Conservation (phyloP, 2,113 vertebrate genomes). For the Coregonus clupeaformis region DNA sequence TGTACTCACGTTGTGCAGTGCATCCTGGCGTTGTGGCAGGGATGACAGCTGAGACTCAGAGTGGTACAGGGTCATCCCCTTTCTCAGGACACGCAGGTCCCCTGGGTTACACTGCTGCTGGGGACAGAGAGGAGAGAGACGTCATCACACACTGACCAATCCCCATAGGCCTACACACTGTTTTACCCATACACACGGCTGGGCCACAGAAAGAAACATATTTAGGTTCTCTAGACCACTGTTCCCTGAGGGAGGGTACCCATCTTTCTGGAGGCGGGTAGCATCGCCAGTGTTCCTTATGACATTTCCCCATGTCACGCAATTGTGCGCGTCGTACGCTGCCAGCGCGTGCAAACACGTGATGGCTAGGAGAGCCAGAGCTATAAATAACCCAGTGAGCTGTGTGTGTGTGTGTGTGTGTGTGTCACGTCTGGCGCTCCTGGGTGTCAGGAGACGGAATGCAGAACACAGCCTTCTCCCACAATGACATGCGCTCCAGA, state of each 20-base stretch:
- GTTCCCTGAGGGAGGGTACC: conserved; percentile 44
- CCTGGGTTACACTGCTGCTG: conserved; percentile 81
- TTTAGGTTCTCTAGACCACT: conserved; percentile 26
- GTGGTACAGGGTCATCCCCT: conserved; percentile 89
- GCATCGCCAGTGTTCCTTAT: conserved; percentile 35
- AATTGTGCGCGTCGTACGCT: conserved; percentile 30
- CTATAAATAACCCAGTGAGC: conserved; percentile 62
- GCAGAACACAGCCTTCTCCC: background rate
- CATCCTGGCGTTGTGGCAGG: conserved; percentile 86
- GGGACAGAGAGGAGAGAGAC: conserved; percentile 15
- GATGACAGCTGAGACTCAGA: conserved; percentile 92
- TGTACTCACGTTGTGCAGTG: conserved; percentile 85
- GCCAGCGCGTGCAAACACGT: conserved; percentile 39
- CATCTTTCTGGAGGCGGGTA: background rate
- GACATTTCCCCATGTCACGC: conserved; percentile 65
- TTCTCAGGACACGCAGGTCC: conserved; percentile 87
- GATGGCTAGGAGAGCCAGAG: conserved; percentile 32
- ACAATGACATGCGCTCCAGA: background rate
- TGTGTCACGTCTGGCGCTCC: conserved; percentile 23
- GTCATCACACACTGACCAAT: conserved; percentile 28
- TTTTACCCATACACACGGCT: background rate
- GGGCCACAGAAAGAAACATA: background rate
- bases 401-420: conserved; percentile 32
- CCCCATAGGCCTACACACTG: background rate
- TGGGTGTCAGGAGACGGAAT: background rate